Evolutionary conservation across 2,113 vertebrate genomes (phyloP), one percentile per base, ranked within the genome.

Genomic region (Sebastes fasciatus): DNA sequence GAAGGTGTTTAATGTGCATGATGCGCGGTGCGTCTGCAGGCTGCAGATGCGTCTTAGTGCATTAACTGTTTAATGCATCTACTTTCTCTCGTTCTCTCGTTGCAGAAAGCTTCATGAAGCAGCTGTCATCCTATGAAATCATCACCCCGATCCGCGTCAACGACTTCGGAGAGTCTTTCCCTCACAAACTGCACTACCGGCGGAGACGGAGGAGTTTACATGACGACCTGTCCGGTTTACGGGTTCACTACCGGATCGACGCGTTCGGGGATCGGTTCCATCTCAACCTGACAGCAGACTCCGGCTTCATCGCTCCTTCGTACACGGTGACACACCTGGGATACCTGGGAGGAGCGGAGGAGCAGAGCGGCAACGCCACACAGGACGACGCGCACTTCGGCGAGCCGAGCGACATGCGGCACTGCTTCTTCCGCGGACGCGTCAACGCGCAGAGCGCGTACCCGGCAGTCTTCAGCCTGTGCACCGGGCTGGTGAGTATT

Each of bases 341-440:
- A 46, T 34, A 34, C 34, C 34, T 34, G 34, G 34, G 34, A 34
- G 34, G 34, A 34, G 34, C 34, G 34, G 79, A 84, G 12, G 86
- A 89, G 34, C 74, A 46, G 68, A 82, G 86, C 21, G 34, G 34
- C 34, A 62, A 72, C 86, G 75, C 16, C 5, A 70, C 89, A 45
- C 34, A 34, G 34, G 34, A 34, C 34, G 89, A 84, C 71, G 72
- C 76, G 40, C 67, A 23, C 52, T 57, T 51, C 45, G 78, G 67
- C 10, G 86, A 78, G 51, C 76, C 84, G 57, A 68, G 92, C 8
- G 96, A 97, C 46, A 83, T 99, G 90, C 96, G 96, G 34, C 98
- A 99, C 95, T 99, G 98, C 79, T 99, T 99, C 91, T 99, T 97
- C 91, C 96, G 96, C 6, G 98, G 98, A 85, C 97, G 97, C 77